phyloP scores from a whole-genome alignment of 2,797 vertebrate species.

The Spinus olivaceus region DNA sequence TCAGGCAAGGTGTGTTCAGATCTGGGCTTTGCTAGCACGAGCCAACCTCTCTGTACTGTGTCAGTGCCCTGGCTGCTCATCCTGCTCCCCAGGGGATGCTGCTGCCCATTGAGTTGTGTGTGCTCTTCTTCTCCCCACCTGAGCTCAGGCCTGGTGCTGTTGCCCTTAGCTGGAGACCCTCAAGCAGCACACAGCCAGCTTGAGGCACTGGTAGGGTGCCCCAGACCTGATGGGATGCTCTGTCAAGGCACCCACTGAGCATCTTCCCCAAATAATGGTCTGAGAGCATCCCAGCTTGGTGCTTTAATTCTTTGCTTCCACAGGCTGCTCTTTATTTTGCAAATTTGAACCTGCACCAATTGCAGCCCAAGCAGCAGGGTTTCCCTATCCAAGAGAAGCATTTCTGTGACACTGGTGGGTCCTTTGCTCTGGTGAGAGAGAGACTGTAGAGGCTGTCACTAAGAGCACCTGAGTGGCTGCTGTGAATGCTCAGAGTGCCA shows the following conservation, averaged over 20 bases:
- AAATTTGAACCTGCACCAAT: not conserved
- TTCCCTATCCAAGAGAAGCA: not conserved
- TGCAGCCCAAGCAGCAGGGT: not conserved
- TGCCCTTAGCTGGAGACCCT: not conserved
- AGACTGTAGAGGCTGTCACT: not conserved
- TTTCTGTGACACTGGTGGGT: not conserved
- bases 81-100: not conserved
- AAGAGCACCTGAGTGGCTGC: not conserved
- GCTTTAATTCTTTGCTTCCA: not conserved
- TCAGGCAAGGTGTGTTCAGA: not conserved
- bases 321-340: not conserved
- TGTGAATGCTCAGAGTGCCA: not conserved
- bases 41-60: rapidly evolving
- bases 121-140: not conserved
- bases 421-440: not conserved
- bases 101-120: rapidly evolving
- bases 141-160: not conserved
- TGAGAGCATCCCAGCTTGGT: not conserved
- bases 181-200: not conserved
- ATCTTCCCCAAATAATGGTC: not conserved
- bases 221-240: not conserved
- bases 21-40: not conserved
- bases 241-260: not conserved
- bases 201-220: not conserved
- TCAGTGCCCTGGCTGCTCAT: not conserved